Percentiles rank a stretch among this genome's conserved stretches.
phyloP scores from a whole-genome alignment of 1,140 invertebrate genomes.

The Drosophila melanica region DNA sequence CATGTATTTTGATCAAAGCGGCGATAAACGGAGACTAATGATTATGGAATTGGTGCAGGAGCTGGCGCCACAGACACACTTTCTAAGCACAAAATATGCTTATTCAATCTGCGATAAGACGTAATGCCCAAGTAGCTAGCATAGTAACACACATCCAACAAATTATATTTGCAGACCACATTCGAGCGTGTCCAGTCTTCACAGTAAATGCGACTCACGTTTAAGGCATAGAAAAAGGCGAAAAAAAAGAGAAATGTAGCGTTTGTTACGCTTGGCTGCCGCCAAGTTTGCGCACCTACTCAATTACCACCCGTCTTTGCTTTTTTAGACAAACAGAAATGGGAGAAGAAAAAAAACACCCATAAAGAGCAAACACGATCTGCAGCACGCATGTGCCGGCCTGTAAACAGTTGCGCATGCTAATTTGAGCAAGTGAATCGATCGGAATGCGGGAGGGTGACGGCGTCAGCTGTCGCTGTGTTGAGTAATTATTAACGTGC shows the following conservation, averaged over 20 bases:
- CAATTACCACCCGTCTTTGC: slow-evolving; percentile 65
- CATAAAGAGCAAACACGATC: slow-evolving; percentile 45
- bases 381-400: slow-evolving; percentile 22
- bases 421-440: slow-evolving; percentile 70
- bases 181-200: slow-evolving; percentile 70
- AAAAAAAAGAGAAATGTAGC: slow-evolving; percentile 68
- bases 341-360: slow-evolving; percentile 8
- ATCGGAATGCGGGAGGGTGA: slow-evolving; percentile 15
- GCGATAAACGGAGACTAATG: slow-evolving; percentile 2
- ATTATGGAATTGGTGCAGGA: slow-evolving; percentile 37
- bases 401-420: slow-evolving; percentile 67
- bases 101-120: slow-evolving; percentile 77
- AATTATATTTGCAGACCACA: slow-evolving; percentile 66
- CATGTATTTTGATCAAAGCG: neutral
- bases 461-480: slow-evolving; percentile 20
- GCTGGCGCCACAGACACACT: slow-evolving; percentile 60
- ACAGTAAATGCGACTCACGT: slow-evolving; percentile 65
- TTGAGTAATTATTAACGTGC: slow-evolving; percentile 50
- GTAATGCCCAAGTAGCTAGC: slow-evolving; percentile 68
- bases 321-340: slow-evolving; percentile 49
- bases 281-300: slow-evolving; percentile 36
- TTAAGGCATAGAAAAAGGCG: slow-evolving; percentile 54
- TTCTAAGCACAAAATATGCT: slow-evolving; percentile 58
- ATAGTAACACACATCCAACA: slow-evolving; percentile 68
- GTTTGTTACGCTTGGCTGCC: slow-evolving; percentile 66